phyloP scores from a whole-genome alignment of 1,140 invertebrate genomes.

The Diorhabda sublineata region DNA sequence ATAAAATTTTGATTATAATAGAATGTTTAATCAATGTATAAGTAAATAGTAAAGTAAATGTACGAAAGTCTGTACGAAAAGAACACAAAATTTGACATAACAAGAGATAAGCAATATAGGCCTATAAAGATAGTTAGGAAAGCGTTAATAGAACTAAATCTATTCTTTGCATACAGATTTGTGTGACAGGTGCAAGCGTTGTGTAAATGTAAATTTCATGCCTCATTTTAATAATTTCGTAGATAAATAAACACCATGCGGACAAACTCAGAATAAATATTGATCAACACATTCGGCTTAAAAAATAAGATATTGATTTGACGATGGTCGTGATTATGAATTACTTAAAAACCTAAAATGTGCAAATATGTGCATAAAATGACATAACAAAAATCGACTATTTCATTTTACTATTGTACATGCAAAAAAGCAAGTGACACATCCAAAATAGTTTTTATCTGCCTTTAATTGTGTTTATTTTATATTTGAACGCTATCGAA shows the following conservation, averaged over 20 bases:
- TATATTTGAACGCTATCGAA: no score
- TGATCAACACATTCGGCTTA: no score
- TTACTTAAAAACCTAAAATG: constrained; percentile 1
- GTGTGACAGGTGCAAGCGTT: constrained; percentile 31
- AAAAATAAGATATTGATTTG: not conserved
- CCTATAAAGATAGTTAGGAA: constrained; percentile 9
- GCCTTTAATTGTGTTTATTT: no score
- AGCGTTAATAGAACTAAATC: constrained; percentile 5
- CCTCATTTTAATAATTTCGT: constrained; percentile 41
- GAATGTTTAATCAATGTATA: no score
- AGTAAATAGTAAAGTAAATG: no score
- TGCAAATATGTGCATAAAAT: not conserved
- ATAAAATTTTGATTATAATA: no score
- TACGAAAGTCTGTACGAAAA: constrained; percentile 34
- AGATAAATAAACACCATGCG: constrained; percentile 28
- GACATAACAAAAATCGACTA: not conserved
- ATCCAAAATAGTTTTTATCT: no score
- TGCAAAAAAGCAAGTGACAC: no score
- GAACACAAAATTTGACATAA: constrained; percentile 16
- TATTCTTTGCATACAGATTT: constrained; percentile 41
- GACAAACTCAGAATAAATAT: not conserved
- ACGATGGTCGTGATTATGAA: constrained; percentile 6
- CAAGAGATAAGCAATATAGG: constrained; percentile 7
- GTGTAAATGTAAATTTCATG: constrained; percentile 33
- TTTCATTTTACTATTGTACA: not conserved